Conservation (phyloP, 1,140 invertebrate genomes). For the Polypedilum pembai region DNA sequence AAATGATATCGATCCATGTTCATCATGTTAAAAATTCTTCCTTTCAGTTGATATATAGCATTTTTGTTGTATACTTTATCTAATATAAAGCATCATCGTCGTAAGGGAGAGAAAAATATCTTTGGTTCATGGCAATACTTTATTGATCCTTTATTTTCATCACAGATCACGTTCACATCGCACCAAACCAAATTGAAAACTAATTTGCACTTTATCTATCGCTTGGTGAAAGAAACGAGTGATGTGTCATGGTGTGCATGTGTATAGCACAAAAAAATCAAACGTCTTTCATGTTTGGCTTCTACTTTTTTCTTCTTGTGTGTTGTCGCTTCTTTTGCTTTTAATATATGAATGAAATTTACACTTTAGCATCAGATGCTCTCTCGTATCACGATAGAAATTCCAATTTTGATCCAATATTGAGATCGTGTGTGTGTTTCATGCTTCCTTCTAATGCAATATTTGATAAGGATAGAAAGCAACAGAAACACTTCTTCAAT, state of each 20-base stretch:
- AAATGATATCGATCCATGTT: no score
- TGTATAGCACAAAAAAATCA: not conserved
- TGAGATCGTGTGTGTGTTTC: not conserved
- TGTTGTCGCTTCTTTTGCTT: not conserved
- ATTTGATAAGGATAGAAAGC: not conserved
- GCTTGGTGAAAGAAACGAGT: not conserved
- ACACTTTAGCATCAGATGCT: not conserved
- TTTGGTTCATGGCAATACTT: not conserved
- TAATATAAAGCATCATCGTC: no score
- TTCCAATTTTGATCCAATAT: not conserved
- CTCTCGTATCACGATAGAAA: not conserved
- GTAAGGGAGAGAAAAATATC: no score
- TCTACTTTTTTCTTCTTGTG: not conserved
- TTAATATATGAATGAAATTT: conserved; percentile 24
- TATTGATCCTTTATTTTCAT: conserved; percentile 27
- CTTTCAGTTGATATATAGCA: no score
- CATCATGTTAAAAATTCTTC: no score
- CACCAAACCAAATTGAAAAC: conserved; percentile 27
- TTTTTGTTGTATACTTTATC: no score
- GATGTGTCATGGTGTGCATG: not conserved
- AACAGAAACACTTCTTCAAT: not conserved
- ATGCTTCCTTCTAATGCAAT: not conserved
- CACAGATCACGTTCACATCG: conserved; percentile 25
- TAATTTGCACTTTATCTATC: conserved; percentile 28
- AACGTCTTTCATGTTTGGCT: not conserved